phyloP scores from a whole-genome alignment of 2,797 vertebrate genomes.

The Sebastes minor region DNA sequence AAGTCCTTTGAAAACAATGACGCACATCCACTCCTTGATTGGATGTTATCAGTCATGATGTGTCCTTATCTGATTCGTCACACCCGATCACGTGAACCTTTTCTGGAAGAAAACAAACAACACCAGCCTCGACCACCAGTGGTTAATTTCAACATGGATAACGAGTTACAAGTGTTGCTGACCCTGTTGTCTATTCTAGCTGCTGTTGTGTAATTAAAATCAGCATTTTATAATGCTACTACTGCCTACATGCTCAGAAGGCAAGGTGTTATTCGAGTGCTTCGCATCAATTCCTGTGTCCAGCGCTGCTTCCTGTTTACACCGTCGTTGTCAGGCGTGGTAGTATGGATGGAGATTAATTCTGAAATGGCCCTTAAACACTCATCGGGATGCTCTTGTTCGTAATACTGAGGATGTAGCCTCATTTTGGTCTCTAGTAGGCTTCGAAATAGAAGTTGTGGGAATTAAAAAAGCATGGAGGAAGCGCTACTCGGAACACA shows the following conservation, averaged over 20 bases:
- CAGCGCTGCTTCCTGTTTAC: not conserved
- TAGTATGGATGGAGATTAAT: too few species aligned
- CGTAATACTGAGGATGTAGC: accelerated
- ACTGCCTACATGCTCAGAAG: too few species aligned
- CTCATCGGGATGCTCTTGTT: not conserved
- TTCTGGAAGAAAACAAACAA: not conserved
- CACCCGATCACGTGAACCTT: not conserved
- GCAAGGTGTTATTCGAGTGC: too few species aligned
- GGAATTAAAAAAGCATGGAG: not conserved
- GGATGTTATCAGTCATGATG: too few species aligned
- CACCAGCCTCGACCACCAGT: not conserved
- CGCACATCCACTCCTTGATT: too few species aligned
- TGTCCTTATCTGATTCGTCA: not conserved
- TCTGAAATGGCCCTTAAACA: not conserved
- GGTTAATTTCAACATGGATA: not conserved
- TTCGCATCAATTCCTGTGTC: not conserved
- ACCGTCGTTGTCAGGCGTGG: too few species aligned
- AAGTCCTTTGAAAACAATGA: too few species aligned
- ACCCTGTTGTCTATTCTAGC: not conserved
- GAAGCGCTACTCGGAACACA: not conserved
- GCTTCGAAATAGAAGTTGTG: not conserved
- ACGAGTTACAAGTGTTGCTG: not conserved
- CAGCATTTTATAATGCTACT: too few species aligned
- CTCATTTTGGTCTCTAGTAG: not conserved
- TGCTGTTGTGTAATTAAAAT: not conserved